Evolutionary conservation across 2,797 vertebrate species (phyloP), one percentile per base, ranked within the genome.

Genomic region (Petrocephalus schoutedeni): DNA sequence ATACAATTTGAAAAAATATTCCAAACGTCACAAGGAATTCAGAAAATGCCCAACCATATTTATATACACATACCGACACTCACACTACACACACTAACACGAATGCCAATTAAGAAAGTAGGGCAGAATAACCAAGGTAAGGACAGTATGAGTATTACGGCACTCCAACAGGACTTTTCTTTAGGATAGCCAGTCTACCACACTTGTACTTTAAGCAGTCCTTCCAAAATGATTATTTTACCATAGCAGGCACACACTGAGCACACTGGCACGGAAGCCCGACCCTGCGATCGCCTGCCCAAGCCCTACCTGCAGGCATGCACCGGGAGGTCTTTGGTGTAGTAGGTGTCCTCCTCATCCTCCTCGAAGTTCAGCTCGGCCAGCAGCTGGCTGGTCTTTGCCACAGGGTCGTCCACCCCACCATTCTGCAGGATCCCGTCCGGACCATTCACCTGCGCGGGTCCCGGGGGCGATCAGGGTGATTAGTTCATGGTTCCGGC

Each of bases 351-450:
- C 67, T 99, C 98, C 87, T 98, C 97, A 86, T 99, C 98, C 90
- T 99, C 98, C 90, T 99, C 98, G 14, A 99, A 99, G 92, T 99
- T 99, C 56, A 99, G 90, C 90, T 99, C 98, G 0, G 97, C 97
- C 93, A 99, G 91, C 57, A 98, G 93, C 92, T 99, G 98, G 92
- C 96, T 98, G 89, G 97, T 95, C 93, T 98, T 99, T 84, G 95
- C 95, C 90, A 94, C 93, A 4, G 97, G 95, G 89, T 98, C 97
- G 56, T 99, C 97, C 90, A 95, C 86, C 0, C 97, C 96, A 3
- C 97, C 97, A 0, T 98, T 98, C 90, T 95, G 97, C 21, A 99
- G 92, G 88, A 97, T 94, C 21, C 97, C 96, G 51, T 99, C 97
- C 0, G 97, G 97, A 0, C 97, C 97, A 0, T 97, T 97, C 2